These are phyloP conservation scores for Drosophila monieri DNA, from an alignment of 2,888 invertebrate genomes.

Conservation along the genomic window DNA sequence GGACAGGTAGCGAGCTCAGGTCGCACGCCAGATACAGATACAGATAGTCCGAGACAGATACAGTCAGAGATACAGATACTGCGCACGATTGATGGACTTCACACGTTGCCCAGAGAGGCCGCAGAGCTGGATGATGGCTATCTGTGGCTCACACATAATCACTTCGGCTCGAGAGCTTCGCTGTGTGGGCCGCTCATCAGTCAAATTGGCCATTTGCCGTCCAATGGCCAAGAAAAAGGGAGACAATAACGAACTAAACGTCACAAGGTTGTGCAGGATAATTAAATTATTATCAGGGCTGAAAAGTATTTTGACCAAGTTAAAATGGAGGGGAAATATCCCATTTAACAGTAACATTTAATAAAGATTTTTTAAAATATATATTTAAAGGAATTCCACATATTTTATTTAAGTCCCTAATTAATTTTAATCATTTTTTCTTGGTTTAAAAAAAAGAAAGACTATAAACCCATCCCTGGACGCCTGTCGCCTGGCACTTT, in stretches of 20 bases:
- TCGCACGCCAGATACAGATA: conserved; percentile 71
- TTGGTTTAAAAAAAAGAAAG: not conserved
- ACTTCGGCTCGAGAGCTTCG: conserved; percentile 53
- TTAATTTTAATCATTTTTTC: no score
- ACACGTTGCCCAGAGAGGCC: conserved; percentile 64
- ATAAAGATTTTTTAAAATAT: no score
- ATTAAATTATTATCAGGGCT: conserved; percentile 40
- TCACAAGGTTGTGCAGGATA: conserved; percentile 21
- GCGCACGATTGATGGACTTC: conserved; percentile 79
- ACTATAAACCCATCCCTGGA: conserved; percentile 27
- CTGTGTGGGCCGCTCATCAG: conserved; percentile 77
- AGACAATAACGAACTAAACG: conserved; percentile 40
- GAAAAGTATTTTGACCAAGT: not conserved
- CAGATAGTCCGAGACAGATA: conserved; percentile 30
- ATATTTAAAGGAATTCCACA: no score
- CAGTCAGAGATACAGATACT: conserved; percentile 30
- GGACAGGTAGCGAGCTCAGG: conserved; percentile 52
- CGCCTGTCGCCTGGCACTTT: conserved; percentile 46
- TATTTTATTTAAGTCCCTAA: no score
- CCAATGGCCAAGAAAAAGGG: conserved; percentile 31
- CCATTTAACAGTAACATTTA: no score
- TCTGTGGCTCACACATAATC: conserved; percentile 52
- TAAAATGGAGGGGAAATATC: not conserved
- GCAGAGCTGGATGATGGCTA: conserved; percentile 59
- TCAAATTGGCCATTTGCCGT: conserved; percentile 70